Evolutionary conservation across 2,888 invertebrate genomes (phyloP), one percentile per base, ranked within the genome.

Genomic region (Chouioia cunea): DNA sequence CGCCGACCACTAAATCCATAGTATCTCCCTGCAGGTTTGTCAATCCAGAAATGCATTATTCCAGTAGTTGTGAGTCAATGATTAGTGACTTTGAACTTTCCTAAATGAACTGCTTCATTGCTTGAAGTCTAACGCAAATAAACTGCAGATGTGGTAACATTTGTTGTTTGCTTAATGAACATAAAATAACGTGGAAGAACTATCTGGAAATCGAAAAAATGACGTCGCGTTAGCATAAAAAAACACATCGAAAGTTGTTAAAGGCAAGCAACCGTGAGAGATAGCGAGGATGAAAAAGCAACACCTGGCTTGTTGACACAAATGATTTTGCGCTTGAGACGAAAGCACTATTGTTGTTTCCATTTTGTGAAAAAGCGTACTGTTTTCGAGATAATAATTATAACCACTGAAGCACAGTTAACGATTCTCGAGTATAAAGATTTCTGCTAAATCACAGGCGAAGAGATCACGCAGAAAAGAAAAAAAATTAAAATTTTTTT

Each of bases 31-130:
- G 82, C 93, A 75, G 83, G 91, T 87, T 93, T 93, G 86, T 93
- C 93, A 85, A 93, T 93, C 93, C 93, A 94, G 89, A 94, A 93
- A 93, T 94, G 93, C 93, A 93, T 94, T 43, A 4, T 73, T 48
- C 20, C 20, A 43, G 43, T 16, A 48, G 15, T 44, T 58, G 27
- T 56, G 14, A 23, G 57, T 59, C 20, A 52, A 60, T 56, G 23
- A 48, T 43, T 48, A 4, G 16, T 50, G 22, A 63, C n/a, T 62
- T 23, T 18, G 62, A 43, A 54, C 10, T 4, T 44, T 62, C 1
- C 50, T 52, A 57, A 36, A 23, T 16, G 6, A 18, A 8, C n/a
- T 36, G 54, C n/a, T n/a, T 63, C 50, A 43, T 62, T 52, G 14
- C 23, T 14, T 22, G 16, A 22, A 36, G 22, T 27, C 15, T 52